These are phyloP conservation scores for Aproaerema taeniolella DNA, from an alignment of 2,888 invertebrate genomes.

Conservation along the genomic window DNA sequence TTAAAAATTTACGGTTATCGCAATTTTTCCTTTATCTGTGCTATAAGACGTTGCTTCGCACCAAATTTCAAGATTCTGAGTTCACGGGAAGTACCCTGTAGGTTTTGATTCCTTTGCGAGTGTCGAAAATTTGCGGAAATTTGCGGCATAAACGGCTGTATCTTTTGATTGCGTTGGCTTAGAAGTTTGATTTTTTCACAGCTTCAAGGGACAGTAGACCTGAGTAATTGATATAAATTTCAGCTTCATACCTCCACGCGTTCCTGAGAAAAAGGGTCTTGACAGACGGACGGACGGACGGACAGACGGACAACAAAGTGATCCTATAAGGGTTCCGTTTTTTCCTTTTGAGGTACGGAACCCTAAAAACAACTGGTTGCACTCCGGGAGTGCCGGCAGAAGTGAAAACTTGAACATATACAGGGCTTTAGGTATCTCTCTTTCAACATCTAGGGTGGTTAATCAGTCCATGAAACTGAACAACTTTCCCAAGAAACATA, in stretches of 20 bases:
- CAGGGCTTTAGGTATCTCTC: too few species aligned
- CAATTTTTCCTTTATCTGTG: not conserved
- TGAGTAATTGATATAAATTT: not conserved
- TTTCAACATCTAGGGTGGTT: too few species aligned
- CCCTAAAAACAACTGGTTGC: not conserved
- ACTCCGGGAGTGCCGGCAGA: too few species aligned
- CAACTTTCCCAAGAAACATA: too few species aligned
- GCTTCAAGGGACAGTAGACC: not conserved
- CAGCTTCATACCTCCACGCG: not conserved
- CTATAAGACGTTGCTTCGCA: conserved; percentile 1
- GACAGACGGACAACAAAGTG: not conserved
- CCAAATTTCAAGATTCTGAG: conserved; percentile 1
- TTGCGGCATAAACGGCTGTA: conserved; percentile 1
- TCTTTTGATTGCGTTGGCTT: conserved; percentile 1
- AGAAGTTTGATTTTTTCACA: conserved; percentile 1
- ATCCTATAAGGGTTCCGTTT: conserved; percentile 1
- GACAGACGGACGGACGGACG: not conserved
- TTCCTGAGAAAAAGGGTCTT: not conserved
- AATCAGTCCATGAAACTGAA: too few species aligned
- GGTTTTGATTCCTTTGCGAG: conserved; percentile 1
- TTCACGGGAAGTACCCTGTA: not conserved
- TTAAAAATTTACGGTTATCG: not conserved
- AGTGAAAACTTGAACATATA: too few species aligned
- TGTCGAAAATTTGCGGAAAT: conserved; percentile 1
- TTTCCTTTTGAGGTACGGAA: conserved; percentile 5